phyloP scores from a whole-genome alignment of 2,888 invertebrate genomes.

The Acanthoscelides obtectus region DNA sequence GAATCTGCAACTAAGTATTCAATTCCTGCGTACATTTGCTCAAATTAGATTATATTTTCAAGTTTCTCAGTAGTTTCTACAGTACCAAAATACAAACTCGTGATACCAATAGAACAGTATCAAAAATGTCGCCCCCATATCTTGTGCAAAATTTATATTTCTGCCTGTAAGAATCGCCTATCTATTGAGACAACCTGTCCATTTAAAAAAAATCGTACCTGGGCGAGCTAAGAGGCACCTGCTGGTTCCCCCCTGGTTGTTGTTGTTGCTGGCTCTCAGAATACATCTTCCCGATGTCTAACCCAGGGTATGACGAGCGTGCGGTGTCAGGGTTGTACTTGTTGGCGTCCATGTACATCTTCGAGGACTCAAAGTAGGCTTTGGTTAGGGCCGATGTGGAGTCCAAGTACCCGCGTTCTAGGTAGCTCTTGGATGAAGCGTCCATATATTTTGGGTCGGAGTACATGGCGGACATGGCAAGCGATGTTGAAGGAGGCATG shows the following conservation, averaged over 20 bases:
- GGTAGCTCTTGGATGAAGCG: slow-evolving; percentile 52
- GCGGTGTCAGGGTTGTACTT: slow-evolving; percentile 44
- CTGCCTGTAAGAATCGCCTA: too few relatives aligned
- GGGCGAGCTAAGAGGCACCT: slow-evolving; percentile 28
- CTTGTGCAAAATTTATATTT: too few relatives aligned
- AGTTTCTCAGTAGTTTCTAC: too few relatives aligned
- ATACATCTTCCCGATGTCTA: slow-evolving; percentile 66
- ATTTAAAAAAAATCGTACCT: not conserved
- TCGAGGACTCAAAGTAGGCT: slow-evolving; percentile 64
- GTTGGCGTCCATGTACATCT: slow-evolving; percentile 65
- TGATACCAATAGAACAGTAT: too few relatives aligned
- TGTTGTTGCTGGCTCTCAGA: slow-evolving; percentile 36
- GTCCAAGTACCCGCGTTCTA: slow-evolving; percentile 65
- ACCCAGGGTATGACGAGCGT: slow-evolving; percentile 48
- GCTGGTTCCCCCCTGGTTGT: slow-evolving; percentile 18
- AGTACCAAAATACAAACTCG: too few relatives aligned
- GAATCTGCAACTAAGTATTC: too few relatives aligned
- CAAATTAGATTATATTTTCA: too few relatives aligned
- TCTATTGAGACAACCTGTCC: too few relatives aligned
- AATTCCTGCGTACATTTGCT: too few relatives aligned
- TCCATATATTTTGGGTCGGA: slow-evolving; percentile 65
- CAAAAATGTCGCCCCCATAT: too few relatives aligned
- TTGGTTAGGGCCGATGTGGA: slow-evolving; percentile 62
- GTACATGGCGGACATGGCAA: slow-evolving; percentile 64
- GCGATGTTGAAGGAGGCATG: slow-evolving; percentile 55